Evolutionary conservation across 2,888 invertebrate species (phyloP).

Genomic region (Arctia plantaginis): DNA sequence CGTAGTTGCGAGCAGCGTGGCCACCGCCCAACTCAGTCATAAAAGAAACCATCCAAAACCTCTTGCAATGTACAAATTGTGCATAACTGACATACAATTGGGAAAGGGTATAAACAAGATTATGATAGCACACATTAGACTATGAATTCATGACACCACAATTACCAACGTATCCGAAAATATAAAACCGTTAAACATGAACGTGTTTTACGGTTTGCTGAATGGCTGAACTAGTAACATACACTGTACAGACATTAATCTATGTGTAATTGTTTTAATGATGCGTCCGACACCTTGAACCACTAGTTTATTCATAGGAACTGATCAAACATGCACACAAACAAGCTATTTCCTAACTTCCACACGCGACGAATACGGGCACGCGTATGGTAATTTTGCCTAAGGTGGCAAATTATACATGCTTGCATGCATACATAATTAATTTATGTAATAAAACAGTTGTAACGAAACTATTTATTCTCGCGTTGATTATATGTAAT

Average conservation of each 20-base stretch:
- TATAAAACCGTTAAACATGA: neutral
- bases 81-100: no score
- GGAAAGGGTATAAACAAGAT: no score
- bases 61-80: no score
- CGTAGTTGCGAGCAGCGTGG: no score
- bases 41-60: no score
- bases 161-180: neutral
- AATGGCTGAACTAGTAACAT: no score
- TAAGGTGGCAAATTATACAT: neutral
- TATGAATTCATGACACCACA: no score
- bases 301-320: slow-evolving; percentile 5
- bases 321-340: slow-evolving; percentile 6
- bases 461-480: neutral
- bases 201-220: no score
- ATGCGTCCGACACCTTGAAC: slow-evolving; percentile 7
- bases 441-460: neutral
- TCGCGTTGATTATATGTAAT: neutral
- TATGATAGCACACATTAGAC: no score
- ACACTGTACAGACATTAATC: neutral
- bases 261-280: neutral
- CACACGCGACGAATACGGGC: neutral
- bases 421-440: slow-evolving; percentile 8
- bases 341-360: slow-evolving; percentile 8
- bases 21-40: no score
- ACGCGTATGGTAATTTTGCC: slow-evolving; percentile 5